Evolutionary conservation across 2,888 invertebrate species (phyloP).

Genomic region (Pocota personata): DNA sequence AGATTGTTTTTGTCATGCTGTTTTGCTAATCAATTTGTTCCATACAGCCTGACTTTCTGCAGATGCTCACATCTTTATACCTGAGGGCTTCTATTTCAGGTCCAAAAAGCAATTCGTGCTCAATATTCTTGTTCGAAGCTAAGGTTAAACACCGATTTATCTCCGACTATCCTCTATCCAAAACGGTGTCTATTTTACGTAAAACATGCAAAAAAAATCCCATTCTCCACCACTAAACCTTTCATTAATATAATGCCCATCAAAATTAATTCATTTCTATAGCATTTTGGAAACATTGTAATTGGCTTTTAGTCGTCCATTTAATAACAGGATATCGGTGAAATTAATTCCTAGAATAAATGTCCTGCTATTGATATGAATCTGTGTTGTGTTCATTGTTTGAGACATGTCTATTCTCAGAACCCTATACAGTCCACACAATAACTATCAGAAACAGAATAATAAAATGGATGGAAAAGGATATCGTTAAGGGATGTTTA

Average conservation of each 20-base stretch:
- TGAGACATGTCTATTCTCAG: background rate
- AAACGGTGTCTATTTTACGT: background rate
- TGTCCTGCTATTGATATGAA: conserved; percentile 2
- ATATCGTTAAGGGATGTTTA: background rate
- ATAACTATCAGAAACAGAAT: background rate
- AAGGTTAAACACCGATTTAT: no score
- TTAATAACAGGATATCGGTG: background rate
- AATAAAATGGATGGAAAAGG: background rate
- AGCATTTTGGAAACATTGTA: conserved; percentile 15
- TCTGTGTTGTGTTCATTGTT: background rate
- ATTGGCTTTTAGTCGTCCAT: conserved; percentile 11
- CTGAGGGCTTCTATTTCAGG: no score
- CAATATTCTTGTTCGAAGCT: no score
- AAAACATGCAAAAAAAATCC: background rate
- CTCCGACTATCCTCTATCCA: no score
- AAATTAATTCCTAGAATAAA: background rate
- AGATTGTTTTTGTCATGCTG: no score
- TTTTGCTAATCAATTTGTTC: no score
- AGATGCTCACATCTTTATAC: no score
- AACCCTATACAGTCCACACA: background rate
- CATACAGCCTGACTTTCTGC: no score
- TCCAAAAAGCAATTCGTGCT: no score
- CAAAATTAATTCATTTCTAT: conserved; percentile 10
- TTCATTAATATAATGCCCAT: conserved; percentile 23
- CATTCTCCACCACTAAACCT: background rate